phyloP scores from a whole-genome alignment of 2,797 vertebrate species.

The Falco concolor region DNA sequence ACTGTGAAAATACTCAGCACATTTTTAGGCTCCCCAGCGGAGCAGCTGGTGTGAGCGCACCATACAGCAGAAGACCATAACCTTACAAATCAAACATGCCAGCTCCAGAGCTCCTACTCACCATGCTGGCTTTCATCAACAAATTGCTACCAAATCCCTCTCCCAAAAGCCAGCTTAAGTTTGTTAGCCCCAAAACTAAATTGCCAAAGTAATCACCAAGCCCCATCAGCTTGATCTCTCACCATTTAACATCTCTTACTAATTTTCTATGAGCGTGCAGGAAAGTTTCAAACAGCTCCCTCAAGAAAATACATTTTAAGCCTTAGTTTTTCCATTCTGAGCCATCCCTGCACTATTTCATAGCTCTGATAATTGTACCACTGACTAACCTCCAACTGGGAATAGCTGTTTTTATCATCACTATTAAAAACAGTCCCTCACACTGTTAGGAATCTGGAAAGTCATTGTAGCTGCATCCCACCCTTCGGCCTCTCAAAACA shows the following conservation, averaged over 20 bases:
- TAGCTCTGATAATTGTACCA: constrained; percentile 65
- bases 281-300: constrained; percentile 36
- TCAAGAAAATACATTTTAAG: constrained; percentile 19
- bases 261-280: not conserved
- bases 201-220: not conserved
- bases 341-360: constrained; percentile 67
- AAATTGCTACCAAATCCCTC: not conserved
- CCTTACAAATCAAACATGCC: not conserved
- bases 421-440: constrained; percentile 73
- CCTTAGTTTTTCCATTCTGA: constrained; percentile 53
- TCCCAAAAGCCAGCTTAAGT: not conserved
- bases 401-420: constrained; percentile 72
- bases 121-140: not conserved
- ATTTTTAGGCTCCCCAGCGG: not conserved
- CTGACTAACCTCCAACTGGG: constrained; percentile 71
- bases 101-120: not conserved
- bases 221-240: not conserved
- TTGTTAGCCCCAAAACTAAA: not conserved
- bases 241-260: not conserved
- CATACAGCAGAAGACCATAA: not conserved
- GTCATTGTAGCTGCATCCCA: constrained; percentile 63
- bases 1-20: not conserved
- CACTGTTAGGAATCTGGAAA: constrained; percentile 71
- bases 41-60: not conserved
- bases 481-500: constrained; percentile 62